A percentile compares a stretch with the other conserved stretches of the same genome.
These are phyloP conservation scores for Trichogramma evanescens DNA, from an alignment of 2,888 invertebrate species.

Conservation along the genomic window DNA sequence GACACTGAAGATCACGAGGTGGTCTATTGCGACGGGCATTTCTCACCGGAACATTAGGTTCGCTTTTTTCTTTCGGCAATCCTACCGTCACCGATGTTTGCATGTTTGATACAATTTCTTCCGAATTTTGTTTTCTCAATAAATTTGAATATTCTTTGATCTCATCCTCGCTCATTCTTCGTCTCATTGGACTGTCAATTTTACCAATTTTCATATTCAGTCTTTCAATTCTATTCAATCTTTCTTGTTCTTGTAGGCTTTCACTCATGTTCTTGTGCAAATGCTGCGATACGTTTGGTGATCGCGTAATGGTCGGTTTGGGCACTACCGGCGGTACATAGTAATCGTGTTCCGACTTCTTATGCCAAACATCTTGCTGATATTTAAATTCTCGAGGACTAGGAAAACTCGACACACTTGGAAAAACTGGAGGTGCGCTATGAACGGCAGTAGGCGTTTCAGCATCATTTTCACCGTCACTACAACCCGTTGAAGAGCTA, in stretches of 20 bases:
- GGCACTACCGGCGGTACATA: slow-evolving; percentile 29
- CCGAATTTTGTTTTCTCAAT: slow-evolving; percentile 41
- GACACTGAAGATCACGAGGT: slow-evolving; percentile 42
- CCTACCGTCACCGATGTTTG: not conserved
- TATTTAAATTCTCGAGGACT: slow-evolving; percentile 36
- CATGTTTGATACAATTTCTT: slow-evolving; percentile 33
- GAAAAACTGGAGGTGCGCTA: slow-evolving; percentile 43
- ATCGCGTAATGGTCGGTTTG: slow-evolving; percentile 29
- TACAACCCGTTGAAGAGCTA: slow-evolving; percentile 44
- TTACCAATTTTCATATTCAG: slow-evolving; percentile 28
- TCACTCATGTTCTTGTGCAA: slow-evolving; percentile 36
- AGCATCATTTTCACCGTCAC: slow-evolving; percentile 49
- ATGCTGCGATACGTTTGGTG: slow-evolving; percentile 39
- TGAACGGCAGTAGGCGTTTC: slow-evolving; percentile 40
- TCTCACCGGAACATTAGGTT: slow-evolving; percentile 43
- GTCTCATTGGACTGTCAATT: slow-evolving; percentile 28
- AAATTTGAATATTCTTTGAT: slow-evolving; percentile 32
- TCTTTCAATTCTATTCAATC: slow-evolving; percentile 29
- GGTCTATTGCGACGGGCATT: slow-evolving; percentile 42
- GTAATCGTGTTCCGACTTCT: slow-evolving; percentile 29
- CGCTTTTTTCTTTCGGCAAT: slow-evolving; percentile 33
- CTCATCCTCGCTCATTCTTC: slow-evolving; percentile 36
- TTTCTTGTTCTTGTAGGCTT: slow-evolving; percentile 34
- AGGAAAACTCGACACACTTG: slow-evolving; percentile 32
- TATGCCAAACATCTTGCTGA: slow-evolving; percentile 41